Evolutionary conservation across 2,113 vertebrate species (phyloP), one percentile per base, ranked within the genome.

Genomic region (Lathamus discolor): DNA sequence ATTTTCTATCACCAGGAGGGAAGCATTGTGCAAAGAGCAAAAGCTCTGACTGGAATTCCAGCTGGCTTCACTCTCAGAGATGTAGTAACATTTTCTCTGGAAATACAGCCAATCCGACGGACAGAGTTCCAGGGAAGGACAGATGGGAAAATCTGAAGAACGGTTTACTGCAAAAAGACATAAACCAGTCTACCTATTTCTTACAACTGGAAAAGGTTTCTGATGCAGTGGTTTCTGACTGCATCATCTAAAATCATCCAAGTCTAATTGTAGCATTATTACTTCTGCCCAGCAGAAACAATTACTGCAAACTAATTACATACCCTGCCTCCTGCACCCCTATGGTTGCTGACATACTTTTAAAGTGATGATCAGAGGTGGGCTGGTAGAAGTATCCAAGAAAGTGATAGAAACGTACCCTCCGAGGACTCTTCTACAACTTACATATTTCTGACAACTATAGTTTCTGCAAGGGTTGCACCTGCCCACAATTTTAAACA

Each of bases 71-170:
- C 0, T 31, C 17, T 96, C 95, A 0, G 96, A 96, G 46, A 96
- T 87, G 69, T 87, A 94, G 55, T 96, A 96, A 35, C 96, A 96
- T 24, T 89, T 96, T 61, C 46, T 84, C 51, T 91, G 77, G 84
- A 96, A 96, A 92, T 96, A 96, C 13, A 96, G 92, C 96, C 96
- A 96, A 16, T 39, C 96, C 43, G 96, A 25, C 4, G 95, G 96
- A 54, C 96, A 96, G 77, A 72, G 84, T 8, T 96, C 92, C 96
- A 94, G 61, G n/a, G 37, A 55, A 74, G 66, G 84, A 48, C 92
- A 96, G 62, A 15, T 35, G 23, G 86, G 61, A 78, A 67, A 15
- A 39, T 33, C 51, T 0, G 2, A 48, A 46, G 92, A 84, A 86
- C 0, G 37, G 6, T 86, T 92, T 91, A 57, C 95, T 95, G 87